These are phyloP conservation scores for Drosophila persimilis DNA, from an alignment of 1,140 invertebrate genomes.

Conservation along the genomic window DNA sequence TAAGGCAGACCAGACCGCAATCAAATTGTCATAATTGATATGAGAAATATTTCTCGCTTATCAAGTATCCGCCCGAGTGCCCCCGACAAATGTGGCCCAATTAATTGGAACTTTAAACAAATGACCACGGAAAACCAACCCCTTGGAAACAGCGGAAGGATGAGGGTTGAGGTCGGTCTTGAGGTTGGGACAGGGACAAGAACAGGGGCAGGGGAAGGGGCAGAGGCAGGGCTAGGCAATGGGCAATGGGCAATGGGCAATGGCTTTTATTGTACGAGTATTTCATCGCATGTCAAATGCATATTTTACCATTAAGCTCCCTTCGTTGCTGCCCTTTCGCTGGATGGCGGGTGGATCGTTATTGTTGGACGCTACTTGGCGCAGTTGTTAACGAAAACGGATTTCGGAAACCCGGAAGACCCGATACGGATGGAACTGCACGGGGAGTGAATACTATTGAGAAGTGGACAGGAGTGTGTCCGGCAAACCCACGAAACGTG, in stretches of 20 bases:
- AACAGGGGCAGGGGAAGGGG: background rate
- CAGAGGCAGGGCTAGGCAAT: background rate
- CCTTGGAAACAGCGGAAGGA: background rate
- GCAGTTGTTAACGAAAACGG: slow-evolving; percentile 59
- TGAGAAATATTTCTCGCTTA: slow-evolving; percentile 41
- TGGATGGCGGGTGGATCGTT: background rate
- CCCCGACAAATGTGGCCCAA: slow-evolving; percentile 42
- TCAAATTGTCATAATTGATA: slow-evolving; percentile 31
- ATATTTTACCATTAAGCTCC: slow-evolving; percentile 61
- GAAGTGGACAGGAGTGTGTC: slow-evolving; percentile 16
- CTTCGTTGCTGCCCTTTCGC: slow-evolving; percentile 33
- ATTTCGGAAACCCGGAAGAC: slow-evolving; percentile 45
- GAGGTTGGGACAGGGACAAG: no score
- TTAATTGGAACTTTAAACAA: slow-evolving; percentile 54
- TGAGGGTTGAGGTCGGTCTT: no score
- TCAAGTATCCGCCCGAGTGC: slow-evolving; percentile 30
- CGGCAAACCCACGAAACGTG: slow-evolving; percentile 29
- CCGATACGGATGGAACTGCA: slow-evolving; percentile 54
- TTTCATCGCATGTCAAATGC: slow-evolving; percentile 75
- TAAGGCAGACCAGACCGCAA: slow-evolving; percentile 18
- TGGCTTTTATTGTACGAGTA: slow-evolving; percentile 52
- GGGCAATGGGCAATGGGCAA: background rate
- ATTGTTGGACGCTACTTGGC: slow-evolving; percentile 41
- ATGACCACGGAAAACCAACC: slow-evolving; percentile 49
- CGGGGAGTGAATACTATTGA: slow-evolving; percentile 5